Evolutionary conservation across 2,797 vertebrate species (phyloP).

Genomic region (Fistularia commersonii): DNA sequence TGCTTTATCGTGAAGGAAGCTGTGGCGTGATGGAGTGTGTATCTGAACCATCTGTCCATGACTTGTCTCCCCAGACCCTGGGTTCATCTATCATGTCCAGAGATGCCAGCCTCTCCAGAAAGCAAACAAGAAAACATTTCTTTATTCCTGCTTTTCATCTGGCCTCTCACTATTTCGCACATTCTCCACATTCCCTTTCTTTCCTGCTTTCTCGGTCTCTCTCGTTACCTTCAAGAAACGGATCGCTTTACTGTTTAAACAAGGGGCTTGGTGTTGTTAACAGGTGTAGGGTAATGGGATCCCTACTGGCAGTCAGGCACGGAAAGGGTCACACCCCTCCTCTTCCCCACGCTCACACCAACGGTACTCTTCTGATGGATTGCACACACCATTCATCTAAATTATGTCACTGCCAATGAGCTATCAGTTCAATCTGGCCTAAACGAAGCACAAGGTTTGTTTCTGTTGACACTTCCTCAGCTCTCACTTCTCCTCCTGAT

Average conservation of each 20-base stretch:
- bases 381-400: conserved; percentile 84
- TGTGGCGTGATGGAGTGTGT: conserved; percentile 23
- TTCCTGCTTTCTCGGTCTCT: conserved; percentile 29
- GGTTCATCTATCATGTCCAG: conserved; percentile 79
- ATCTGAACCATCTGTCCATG: conserved; percentile 51
- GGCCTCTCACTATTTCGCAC: conserved; percentile 23
- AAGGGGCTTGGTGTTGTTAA: conserved; percentile 84
- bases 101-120: conserved; percentile 61
- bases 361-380: conserved; percentile 76
- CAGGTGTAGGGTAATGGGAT: conserved; percentile 87
- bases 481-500: conserved; percentile 63
- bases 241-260: conserved; percentile 81
- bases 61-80: conserved; percentile 65
- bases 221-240: conserved; percentile 62
- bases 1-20: conserved; percentile 38
- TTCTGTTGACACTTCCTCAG: conserved; percentile 67
- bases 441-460: conserved; percentile 66
- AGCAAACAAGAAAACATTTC: conserved; percentile 77
- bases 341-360: conserved; percentile 40
- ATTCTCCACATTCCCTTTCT: conserved; percentile 27
- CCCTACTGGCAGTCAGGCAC: conserved; percentile 74
- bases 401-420: conserved; percentile 84
- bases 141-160: conserved; percentile 54
- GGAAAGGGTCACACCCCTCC: conserved; percentile 57
- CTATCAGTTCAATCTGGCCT: conserved; percentile 76